Percentiles rank a stretch among this genome's conserved stretches.
phyloP scores from a whole-genome alignment of 37 sponge, comb jelly and placozoan species.

The Tethya wilhelma region DNA sequence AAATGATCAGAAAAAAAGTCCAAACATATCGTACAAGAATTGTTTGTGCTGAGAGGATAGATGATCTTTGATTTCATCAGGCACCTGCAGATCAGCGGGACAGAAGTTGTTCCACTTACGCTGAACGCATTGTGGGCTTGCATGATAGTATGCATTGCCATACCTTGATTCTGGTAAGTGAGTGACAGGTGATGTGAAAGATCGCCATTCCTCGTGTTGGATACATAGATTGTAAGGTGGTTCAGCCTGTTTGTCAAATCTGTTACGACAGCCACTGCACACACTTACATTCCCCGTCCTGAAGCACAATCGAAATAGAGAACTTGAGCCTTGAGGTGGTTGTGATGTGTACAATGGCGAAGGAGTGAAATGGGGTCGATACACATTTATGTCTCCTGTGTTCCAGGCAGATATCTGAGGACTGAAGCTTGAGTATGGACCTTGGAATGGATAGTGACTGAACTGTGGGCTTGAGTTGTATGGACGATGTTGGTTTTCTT shows the following conservation, averaged over 20 bases:
- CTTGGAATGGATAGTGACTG: neutral
- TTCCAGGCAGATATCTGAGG: neutral
- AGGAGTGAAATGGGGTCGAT: neutral
- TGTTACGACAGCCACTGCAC: constrained; percentile 3
- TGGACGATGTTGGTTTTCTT: no score
- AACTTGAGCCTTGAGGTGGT: neutral
- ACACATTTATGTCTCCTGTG: neutral
- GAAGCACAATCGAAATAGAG: neutral
- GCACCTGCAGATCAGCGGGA: neutral
- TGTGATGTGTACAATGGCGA: neutral
- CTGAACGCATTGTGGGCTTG: constrained; percentile 2
- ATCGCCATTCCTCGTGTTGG: constrained; percentile 15
- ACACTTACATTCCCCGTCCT: neutral
- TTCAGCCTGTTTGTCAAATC: neutral
- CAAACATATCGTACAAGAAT: neutral
- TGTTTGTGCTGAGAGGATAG: neutral
- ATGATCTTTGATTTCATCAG: neutral
- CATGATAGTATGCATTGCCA: constrained; percentile 26
- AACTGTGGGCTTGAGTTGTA: no score
- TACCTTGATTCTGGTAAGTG: neutral
- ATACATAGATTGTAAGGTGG: constrained; percentile 16
- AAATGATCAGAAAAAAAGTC: neutral
- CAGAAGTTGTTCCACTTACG: neutral
- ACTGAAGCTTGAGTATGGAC: neutral
- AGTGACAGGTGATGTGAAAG: neutral